Percentiles rank a stretch among this genome's conserved stretches.
Evolutionary conservation across 2,888 invertebrate genomes (phyloP).

Genomic region (Melinaea menophilus): DNA sequence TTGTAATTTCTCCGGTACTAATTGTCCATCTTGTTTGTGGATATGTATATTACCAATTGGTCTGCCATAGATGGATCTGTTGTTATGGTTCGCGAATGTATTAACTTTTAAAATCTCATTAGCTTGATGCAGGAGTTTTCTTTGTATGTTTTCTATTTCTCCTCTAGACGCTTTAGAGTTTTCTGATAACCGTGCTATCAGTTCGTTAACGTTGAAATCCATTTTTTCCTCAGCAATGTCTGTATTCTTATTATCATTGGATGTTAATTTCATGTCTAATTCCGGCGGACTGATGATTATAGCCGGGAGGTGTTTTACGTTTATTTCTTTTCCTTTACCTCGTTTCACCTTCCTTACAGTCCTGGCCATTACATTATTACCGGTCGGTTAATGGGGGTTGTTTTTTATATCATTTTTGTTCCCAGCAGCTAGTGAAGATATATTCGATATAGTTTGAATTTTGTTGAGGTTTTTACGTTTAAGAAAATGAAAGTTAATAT

Average conservation of each 20-base stretch:
- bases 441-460: constrained; percentile 29
- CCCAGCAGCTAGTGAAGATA: constrained; percentile 27
- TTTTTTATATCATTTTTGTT: constrained; percentile 33
- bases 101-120: constrained; percentile 73
- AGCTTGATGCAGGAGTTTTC: constrained; percentile 65
- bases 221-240: constrained; percentile 43
- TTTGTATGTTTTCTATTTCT: constrained; percentile 70
- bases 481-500: no score
- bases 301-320: constrained; percentile 48
- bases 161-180: constrained; percentile 66
- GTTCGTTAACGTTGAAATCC: constrained; percentile 65
- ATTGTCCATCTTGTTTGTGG: constrained; percentile 57
- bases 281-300: constrained; percentile 64
- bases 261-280: constrained; percentile 62
- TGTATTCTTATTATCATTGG: constrained; percentile 37
- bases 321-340: constrained; percentile 69
- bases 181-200: constrained; percentile 68
- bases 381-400: constrained; percentile 8
- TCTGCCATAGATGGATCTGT: constrained; percentile 58
- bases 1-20: constrained; percentile 70
- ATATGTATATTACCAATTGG: constrained; percentile 34
- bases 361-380: constrained; percentile 82
- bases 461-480: constrained; percentile 45
- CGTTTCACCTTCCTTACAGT: constrained; percentile 86
- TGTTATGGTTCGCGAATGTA: constrained; percentile 59